phyloP scores from a whole-genome alignment of 2,888 invertebrate species.

The Pardosa pseudoannulata region DNA sequence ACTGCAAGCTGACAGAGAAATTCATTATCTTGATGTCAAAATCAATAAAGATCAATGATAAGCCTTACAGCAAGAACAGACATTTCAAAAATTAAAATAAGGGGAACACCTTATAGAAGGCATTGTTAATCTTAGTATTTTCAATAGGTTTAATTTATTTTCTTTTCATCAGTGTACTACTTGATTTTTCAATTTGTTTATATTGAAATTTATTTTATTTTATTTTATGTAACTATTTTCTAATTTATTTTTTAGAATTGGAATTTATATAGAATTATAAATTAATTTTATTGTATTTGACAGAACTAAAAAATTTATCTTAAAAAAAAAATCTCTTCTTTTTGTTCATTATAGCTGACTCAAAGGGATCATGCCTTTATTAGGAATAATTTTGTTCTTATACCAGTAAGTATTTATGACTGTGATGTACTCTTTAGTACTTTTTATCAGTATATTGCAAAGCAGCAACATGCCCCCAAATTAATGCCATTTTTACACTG shows the following conservation, averaged over 20 bases:
- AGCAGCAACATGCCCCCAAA: too few relatives aligned
- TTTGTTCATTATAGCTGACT: conserved; percentile 79
- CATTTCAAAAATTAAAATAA: conserved; percentile 85
- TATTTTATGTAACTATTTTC: too few relatives aligned
- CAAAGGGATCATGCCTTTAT: conserved; percentile 80
- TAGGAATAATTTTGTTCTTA: conserved; percentile 92
- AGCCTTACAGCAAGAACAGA: conserved; percentile 88
- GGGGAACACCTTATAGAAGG: conserved; percentile 93
- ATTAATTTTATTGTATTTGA: too few relatives aligned
- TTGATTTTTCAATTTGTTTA: too few relatives aligned
- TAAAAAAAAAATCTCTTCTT: neutral
- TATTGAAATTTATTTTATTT: too few relatives aligned
- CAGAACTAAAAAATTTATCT: too few relatives aligned
- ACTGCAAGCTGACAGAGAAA: conserved; percentile 89
- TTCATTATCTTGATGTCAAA: conserved; percentile 92
- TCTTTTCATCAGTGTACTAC: too few relatives aligned
- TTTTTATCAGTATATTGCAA: too few relatives aligned
- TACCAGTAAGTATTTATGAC: conserved; percentile 81
- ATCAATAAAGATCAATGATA: conserved; percentile 93
- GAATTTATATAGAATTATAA: too few relatives aligned
- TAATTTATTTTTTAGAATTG: too few relatives aligned
- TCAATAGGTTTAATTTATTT: neutral
- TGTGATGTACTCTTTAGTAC: too few relatives aligned
- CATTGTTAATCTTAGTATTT: conserved; percentile 77
- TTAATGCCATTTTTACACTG: too few relatives aligned